Base-by-base conservation (phyloP, 2,888 invertebrate species). In the Homarus gammarus region DNA sequence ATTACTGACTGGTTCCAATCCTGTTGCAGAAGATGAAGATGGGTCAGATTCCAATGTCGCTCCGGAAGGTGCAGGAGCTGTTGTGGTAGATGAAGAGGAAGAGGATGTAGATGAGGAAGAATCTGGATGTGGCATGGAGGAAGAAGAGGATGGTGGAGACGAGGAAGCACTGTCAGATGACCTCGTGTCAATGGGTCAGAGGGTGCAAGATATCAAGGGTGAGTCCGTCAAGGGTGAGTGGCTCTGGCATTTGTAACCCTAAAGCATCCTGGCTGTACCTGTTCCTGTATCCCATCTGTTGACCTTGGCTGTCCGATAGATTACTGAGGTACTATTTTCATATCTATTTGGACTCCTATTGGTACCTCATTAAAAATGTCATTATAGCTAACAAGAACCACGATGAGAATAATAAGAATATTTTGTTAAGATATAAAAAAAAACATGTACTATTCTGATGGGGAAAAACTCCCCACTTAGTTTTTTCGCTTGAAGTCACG, bases 131-230 rank as follows among this genome's bases (percentile, higher is more conserved):
- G 90, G 82, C 31, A 82, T 68, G 68, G 90, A 86, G 38, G 89
- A 81, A 51, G 81, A 44, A 0, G 89, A 79, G 38, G 79, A 64
- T 8, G 90, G 75, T n/a, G 83, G 86, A 31, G 87, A 87, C 22
- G 90, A 84, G 33, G 90, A 90, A 49, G 68, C 72, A 10, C 61
- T 89, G 31, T 64, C 89, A 5, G 89, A 84, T 44, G 90, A 90
- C 31, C 77, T 90, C n/a, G 73, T 87, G 27, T 70, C 87, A 8
- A 72, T 90, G 84, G 90, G 90, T 40, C 87, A 90, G 38, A 90
- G 68, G 84, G 90, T 90, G 72, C 85, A 90, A 87, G 90, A 90
- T 72, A 83, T 90, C 49, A 90, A 90, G 87, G 90, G 90, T 90
- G 90, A 90, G 86, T 90, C 86, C 56, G 73, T 89, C 81, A 84